Percentiles rank a stretch among this genome's conserved stretches.
Conservation (phyloP, 2,797 vertebrate species). For the Nasua narica region DNA sequence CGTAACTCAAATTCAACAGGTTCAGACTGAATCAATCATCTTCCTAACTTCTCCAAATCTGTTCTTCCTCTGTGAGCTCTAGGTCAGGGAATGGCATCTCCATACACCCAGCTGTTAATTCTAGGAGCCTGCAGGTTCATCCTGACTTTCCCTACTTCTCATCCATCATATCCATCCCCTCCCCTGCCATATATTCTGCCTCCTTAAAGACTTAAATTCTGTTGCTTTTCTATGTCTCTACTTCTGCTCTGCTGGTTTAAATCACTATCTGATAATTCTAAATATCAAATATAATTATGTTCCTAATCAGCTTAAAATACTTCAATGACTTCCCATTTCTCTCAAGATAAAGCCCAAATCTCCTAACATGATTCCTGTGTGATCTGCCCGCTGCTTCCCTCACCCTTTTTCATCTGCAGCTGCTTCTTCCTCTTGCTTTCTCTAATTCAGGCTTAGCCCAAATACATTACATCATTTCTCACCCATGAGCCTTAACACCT, state of each 20-base stretch:
- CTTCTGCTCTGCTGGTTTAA: neutral
- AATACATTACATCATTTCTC: neutral
- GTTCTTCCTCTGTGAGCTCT: neutral
- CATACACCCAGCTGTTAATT: neutral
- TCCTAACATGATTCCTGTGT: neutral
- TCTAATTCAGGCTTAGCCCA: neutral
- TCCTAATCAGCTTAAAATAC: neutral
- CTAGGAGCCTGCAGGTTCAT: neutral
- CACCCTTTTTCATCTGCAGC: neutral
- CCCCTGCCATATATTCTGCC: neutral
- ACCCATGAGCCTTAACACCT: neutral
- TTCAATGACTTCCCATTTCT: neutral
- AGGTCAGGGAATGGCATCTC: neutral
- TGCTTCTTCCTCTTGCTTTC: neutral
- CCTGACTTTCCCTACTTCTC: neutral
- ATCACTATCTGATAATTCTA: neutral
- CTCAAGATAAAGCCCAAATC: neutral
- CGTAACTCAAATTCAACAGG: neutral
- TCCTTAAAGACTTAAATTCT: neutral
- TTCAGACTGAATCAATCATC: neutral
- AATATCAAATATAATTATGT: neutral
- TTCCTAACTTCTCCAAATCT: neutral
- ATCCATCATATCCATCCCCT: neutral
- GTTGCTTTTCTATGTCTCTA: neutral
- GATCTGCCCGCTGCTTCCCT: neutral